Evolutionary conservation across 2,113 vertebrate genomes (phyloP).

Genomic region (Eonycteris spelaea): DNA sequence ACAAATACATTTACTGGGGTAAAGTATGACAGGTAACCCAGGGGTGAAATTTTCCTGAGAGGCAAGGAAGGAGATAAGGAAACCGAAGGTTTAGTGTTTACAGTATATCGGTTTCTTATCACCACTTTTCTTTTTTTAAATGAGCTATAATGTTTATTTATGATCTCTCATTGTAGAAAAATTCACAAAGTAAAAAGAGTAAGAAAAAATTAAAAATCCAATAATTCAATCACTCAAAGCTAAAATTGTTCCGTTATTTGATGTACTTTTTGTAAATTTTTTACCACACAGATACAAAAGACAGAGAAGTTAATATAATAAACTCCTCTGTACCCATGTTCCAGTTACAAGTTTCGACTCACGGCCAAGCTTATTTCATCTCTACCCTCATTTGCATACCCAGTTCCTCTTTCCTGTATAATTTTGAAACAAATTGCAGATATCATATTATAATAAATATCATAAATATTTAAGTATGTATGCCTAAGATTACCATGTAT

Average conservation of each 20-base stretch:
- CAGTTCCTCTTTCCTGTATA: neutral
- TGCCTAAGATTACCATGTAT: neutral
- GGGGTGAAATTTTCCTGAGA: neutral
- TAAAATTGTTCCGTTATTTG: neutral
- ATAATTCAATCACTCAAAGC: neutral
- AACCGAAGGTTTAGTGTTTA: neutral
- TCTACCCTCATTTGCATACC: neutral
- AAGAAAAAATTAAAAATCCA: neutral
- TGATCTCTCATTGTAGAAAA: neutral
- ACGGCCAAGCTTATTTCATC: neutral
- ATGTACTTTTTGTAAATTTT: neutral
- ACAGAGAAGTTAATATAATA: neutral
- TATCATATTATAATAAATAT: neutral
- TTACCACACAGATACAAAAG: neutral
- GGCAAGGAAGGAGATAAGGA: neutral
- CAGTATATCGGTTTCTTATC: neutral
- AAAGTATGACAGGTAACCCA: neutral
- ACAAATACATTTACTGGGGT: neutral
- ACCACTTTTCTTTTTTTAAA: neutral
- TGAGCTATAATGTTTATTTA: neutral
- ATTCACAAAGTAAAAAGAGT: neutral
- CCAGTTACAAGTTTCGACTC: neutral
- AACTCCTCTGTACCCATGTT: neutral
- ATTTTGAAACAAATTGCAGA: slow-evolving; percentile 7
- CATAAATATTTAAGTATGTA: neutral